These are phyloP conservation scores for Eucera pruinosa DNA, from an alignment of 2,888 invertebrate genomes.

Conservation along the genomic window DNA sequence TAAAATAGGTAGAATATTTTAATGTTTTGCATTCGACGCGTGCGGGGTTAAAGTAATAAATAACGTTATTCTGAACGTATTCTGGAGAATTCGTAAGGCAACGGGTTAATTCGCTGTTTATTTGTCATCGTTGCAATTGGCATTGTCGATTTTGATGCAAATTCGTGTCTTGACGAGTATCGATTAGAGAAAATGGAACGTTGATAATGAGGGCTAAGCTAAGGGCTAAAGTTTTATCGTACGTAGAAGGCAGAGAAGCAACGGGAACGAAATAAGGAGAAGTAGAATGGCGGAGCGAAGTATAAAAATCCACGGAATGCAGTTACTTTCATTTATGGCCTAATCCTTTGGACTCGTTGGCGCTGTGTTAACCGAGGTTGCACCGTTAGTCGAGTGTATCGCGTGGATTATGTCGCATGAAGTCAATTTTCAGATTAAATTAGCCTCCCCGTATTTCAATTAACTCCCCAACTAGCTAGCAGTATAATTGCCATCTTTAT, in stretches of 20 bases:
- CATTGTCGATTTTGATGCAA: too few relatives aligned
- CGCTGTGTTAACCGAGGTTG: slow-evolving; percentile 39
- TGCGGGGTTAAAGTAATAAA: too few relatives aligned
- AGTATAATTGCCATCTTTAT: too few relatives aligned
- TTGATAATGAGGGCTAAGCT: slow-evolving; percentile 22
- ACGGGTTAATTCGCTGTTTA: too few relatives aligned
- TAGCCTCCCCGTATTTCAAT: background rate
- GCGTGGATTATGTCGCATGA: slow-evolving; percentile 16
- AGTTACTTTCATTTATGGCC: slow-evolving; percentile 76
- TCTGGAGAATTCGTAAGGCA: too few relatives aligned
- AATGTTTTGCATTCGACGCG: too few relatives aligned
- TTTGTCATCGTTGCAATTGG: too few relatives aligned
- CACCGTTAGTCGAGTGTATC: slow-evolving; percentile 51
- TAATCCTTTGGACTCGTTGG: slow-evolving; percentile 67
- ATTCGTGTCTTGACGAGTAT: too few relatives aligned
- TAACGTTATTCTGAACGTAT: too few relatives aligned
- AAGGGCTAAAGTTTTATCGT: slow-evolving; percentile 18
- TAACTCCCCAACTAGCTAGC: too few relatives aligned
- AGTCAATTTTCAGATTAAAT: slow-evolving; percentile 2
- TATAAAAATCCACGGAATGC: slow-evolving; percentile 70
- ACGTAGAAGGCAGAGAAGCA: slow-evolving; percentile 28
- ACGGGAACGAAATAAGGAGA: slow-evolving; percentile 58
- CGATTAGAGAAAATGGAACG: too few relatives aligned
- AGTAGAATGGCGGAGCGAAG: slow-evolving; percentile 48
- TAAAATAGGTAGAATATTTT: too few relatives aligned